These are phyloP conservation scores for Musca vetustissima DNA, from an alignment of 1,140 invertebrate genomes.

Conservation along the genomic window DNA sequence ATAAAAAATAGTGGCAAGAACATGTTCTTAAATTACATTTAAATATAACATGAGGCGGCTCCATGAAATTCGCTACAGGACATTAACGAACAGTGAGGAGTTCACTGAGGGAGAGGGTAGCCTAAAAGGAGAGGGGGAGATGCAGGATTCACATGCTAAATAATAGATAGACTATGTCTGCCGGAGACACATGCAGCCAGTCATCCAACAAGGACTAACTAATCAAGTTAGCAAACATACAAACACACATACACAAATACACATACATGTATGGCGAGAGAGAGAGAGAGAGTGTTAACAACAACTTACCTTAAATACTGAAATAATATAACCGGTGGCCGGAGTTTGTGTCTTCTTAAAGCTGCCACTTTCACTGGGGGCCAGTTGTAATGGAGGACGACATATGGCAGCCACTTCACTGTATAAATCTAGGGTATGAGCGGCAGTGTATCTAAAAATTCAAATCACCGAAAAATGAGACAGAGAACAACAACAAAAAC, in stretches of 20 bases:
- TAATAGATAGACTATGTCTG: no score
- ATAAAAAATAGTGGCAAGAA: conserved; percentile 32
- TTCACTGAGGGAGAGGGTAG: no score
- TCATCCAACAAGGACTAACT: no score
- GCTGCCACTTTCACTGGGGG: conserved; percentile 71
- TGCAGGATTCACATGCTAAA: no score
- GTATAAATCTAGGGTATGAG: conserved; percentile 82
- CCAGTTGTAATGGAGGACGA: conserved; percentile 67
- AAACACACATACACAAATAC: not conserved
- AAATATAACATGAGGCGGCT: conserved; percentile 48
- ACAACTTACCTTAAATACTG: conserved; percentile 76
- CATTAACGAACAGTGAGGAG: no score
- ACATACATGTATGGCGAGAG: no score
- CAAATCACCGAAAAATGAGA: conserved; percentile 4
- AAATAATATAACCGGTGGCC: conserved; percentile 86
- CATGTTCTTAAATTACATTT: conserved; percentile 25
- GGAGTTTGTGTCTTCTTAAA: conserved; percentile 73
- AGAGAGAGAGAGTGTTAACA: no score
- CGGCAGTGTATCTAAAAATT: conserved; percentile 70
- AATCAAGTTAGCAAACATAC: not conserved
- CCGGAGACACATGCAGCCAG: no score
- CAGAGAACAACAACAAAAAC: not conserved
- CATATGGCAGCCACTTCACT: conserved; percentile 89
- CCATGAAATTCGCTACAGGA: not conserved
- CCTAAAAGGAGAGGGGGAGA: no score